phyloP scores from a whole-genome alignment of 2,888 invertebrate genomes.

The Ceratothoa steindachneri region DNA sequence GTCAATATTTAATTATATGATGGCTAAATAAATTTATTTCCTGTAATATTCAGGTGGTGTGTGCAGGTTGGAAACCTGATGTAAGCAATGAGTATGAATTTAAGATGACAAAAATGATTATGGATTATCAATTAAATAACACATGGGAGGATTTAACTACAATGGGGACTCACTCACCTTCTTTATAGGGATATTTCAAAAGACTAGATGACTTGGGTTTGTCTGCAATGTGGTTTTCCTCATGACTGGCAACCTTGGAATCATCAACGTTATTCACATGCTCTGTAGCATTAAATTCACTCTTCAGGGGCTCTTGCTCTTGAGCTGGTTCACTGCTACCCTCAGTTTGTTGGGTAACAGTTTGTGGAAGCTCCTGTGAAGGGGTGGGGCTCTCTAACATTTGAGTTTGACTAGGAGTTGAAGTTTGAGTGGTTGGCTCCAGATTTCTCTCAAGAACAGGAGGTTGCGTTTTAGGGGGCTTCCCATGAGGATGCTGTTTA shows the following conservation, averaged over 20 bases:
- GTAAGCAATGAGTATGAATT: too few relatives aligned
- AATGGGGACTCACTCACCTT: constrained; percentile 18
- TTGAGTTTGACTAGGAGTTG: background rate
- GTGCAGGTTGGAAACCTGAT: too few relatives aligned
- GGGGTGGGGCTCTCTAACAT: background rate
- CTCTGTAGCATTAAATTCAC: constrained; percentile 19
- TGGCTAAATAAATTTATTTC: too few relatives aligned
- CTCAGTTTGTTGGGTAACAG: background rate
- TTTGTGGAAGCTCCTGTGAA: constrained; percentile 5
- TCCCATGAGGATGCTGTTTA: too few relatives aligned
- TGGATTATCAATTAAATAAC: too few relatives aligned
- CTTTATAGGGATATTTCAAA: constrained; percentile 32
- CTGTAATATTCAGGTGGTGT: too few relatives aligned
- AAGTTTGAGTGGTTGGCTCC: constrained; percentile 22
- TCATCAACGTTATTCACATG: constrained; percentile 31
- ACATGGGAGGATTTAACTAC: too few relatives aligned
- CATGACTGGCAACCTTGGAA: constrained; percentile 12
- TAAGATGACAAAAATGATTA: too few relatives aligned
- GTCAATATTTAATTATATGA: too few relatives aligned
- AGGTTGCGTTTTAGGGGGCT: constrained; percentile 7
- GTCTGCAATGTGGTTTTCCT: background rate
- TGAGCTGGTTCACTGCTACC: background rate
- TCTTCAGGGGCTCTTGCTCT: constrained; percentile 16
- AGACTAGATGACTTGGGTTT: constrained; percentile 10
- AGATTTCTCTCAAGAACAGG: constrained; percentile 3